These are phyloP conservation scores for Cheilosia scutellata DNA, from an alignment of 2,888 invertebrate species.

Conservation along the genomic window DNA sequence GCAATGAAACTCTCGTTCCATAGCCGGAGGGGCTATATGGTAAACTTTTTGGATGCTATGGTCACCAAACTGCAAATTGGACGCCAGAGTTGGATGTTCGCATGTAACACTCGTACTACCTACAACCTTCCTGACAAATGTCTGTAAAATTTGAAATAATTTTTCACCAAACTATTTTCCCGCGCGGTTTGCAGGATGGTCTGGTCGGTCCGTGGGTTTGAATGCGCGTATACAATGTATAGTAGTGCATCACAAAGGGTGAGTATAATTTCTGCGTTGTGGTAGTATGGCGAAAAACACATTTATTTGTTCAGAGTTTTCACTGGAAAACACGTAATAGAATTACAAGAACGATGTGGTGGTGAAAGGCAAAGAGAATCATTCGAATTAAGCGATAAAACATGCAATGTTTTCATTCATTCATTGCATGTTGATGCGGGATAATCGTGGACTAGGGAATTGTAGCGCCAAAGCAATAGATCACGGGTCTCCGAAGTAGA, in stretches of 20 bases:
- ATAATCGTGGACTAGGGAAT: slow-evolving; percentile 48
- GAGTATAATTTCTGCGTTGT: slow-evolving; percentile 53
- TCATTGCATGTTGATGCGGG: slow-evolving; percentile 19
- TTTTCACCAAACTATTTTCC: slow-evolving; percentile 24
- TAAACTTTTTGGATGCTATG: slow-evolving; percentile 29
- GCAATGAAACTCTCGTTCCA: background rate
- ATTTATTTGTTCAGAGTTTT: slow-evolving; percentile 70
- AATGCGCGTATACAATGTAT: background rate
- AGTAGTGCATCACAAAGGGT: slow-evolving; percentile 16
- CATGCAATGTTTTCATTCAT: slow-evolving; percentile 8
- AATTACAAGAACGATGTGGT: background rate
- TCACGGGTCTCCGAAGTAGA: background rate
- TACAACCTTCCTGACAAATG: slow-evolving; percentile 36
- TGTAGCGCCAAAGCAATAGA: slow-evolving; percentile 29
- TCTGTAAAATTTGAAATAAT: slow-evolving; percentile 61
- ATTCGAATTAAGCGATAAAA: slow-evolving; percentile 38
- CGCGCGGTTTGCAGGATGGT: background rate
- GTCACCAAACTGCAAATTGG: slow-evolving; percentile 57
- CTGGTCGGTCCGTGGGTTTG: background rate
- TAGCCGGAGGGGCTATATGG: background rate
- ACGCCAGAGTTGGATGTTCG: background rate
- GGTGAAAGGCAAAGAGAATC: slow-evolving; percentile 7
- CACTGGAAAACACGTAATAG: slow-evolving; percentile 43
- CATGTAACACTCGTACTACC: background rate
- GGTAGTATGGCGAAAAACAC: slow-evolving; percentile 57